phyloP scores from a whole-genome alignment of 2,888 invertebrate species.

The Athalia circularis region DNA sequence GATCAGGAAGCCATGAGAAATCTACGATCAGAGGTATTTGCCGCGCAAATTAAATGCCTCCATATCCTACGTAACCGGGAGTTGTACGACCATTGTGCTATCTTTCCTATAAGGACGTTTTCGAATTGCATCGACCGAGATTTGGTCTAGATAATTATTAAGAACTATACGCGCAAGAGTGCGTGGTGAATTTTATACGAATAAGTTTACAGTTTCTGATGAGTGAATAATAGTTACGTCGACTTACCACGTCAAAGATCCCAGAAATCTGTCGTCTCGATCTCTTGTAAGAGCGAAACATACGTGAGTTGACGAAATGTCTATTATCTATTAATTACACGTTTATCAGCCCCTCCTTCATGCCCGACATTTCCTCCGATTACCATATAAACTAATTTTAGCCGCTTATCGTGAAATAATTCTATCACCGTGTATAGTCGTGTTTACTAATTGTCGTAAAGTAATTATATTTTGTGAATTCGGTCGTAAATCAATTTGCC shows the following conservation, averaged over 20 bases:
- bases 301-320: not conserved
- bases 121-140: no score
- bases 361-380: not conserved
- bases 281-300: not conserved
- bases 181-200: no score
- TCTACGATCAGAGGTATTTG: not conserved
- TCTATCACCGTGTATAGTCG: not conserved
- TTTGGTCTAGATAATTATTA: no score
- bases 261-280: not conserved
- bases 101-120: no score
- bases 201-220: no score
- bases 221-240: no score
- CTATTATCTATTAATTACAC: not conserved
- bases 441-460: not conserved
- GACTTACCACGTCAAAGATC: not conserved
- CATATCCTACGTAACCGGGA: not conserved
- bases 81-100: not conserved
- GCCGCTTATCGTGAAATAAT: constrained; percentile 4
- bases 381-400: constrained; percentile 7
- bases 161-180: no score
- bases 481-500: constrained; percentile 10
- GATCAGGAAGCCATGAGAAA: not conserved
- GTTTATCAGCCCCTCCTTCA: constrained; percentile 1
- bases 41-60: not conserved
- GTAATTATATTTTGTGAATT: constrained; percentile 5